Base-by-base conservation (phyloP, 2,113 vertebrate genomes). In the Sorex araneus region DNA sequence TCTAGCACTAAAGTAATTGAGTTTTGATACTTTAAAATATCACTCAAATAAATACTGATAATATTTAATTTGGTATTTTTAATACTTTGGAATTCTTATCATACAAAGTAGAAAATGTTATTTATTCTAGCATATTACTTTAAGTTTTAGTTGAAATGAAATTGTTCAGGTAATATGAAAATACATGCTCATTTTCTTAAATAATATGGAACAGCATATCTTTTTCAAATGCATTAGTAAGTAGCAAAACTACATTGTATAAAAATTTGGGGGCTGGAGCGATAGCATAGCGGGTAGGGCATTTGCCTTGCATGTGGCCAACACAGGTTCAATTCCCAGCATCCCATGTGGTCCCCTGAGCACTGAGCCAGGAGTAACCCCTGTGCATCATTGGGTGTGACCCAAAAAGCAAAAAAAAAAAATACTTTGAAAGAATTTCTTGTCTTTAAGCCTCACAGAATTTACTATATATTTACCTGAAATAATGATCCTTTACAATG, bases 1-100 rank as follows among this genome's bases (percentile, higher is more conserved):
- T 77, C 71, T 83, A 16, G 89, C 8, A 64, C 64, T 89, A 84
- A 84, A 73, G 34, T 83, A 43, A 78, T 75, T 76, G 16, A 5
- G 45, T 70, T 87, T 28, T 69, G 34, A 87, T 66, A 89, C 32
- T 32, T 64, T 32, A 90, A 79, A 50, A 84, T 36, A 71, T 34
- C n/a, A 67, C 43, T 87, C 28, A n/a, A 34, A 57, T 57, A 83
- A 87, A 73, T 73, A 36, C 30, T 27, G 15, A 18, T 15, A 45
- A 74, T 9, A 73, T 78, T 84, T 73, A 54, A 16, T 91, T 34
- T 27, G 13, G 15, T 7, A 67, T 79, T 79, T 92, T 71, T 6
- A 81, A 60, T 25, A n/a, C 21, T 45, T 36, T 73, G 11, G n/a
- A 84, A 43, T 16, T 47, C 12, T 3, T 32, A 3, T 66, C 60